These are phyloP conservation scores for Scotopteryx bipunctaria DNA, from an alignment of 2,888 invertebrate species.

Conservation along the genomic window DNA sequence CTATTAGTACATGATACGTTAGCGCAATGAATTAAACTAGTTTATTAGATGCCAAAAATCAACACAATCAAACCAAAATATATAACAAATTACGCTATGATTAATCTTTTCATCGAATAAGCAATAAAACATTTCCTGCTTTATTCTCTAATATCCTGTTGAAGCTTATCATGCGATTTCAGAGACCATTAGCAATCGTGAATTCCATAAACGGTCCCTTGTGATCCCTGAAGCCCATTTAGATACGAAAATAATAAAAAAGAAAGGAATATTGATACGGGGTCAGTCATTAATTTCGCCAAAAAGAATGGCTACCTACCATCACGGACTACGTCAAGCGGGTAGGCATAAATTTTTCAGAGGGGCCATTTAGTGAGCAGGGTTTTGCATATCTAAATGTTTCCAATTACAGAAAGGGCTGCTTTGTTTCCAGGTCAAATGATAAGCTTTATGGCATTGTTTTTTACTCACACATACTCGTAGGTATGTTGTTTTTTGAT, in stretches of 20 bases:
- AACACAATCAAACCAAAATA: too few species aligned
- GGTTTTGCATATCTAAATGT: constrained; percentile 73
- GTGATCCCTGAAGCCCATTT: constrained; percentile 24
- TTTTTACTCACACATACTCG: too few species aligned
- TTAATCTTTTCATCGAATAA: too few species aligned
- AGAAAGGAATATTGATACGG: constrained; percentile 27
- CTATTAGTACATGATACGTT: too few species aligned
- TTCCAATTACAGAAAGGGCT: constrained; percentile 65
- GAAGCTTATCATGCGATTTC: constrained; percentile 16
- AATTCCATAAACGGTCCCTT: constrained; percentile 24
- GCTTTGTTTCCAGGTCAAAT: constrained; percentile 42
- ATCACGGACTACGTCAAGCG: constrained; percentile 58
- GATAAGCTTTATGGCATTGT: constrained; percentile 23
- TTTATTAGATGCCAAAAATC: too few species aligned
- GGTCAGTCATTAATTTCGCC: constrained; percentile 31
- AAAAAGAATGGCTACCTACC: constrained; percentile 29
- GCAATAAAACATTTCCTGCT: not conserved
- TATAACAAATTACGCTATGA: too few species aligned
- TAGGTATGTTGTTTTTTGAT: too few species aligned
- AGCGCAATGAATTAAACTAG: too few species aligned
- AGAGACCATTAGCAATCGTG: constrained; percentile 20
- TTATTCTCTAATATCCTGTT: constrained; percentile 18
- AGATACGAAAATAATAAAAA: constrained; percentile 26
- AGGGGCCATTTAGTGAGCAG: constrained; percentile 56
- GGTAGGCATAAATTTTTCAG: constrained; percentile 66